Conservation (phyloP, 1,140 invertebrate species). For the Pomacea maculata region DNA sequence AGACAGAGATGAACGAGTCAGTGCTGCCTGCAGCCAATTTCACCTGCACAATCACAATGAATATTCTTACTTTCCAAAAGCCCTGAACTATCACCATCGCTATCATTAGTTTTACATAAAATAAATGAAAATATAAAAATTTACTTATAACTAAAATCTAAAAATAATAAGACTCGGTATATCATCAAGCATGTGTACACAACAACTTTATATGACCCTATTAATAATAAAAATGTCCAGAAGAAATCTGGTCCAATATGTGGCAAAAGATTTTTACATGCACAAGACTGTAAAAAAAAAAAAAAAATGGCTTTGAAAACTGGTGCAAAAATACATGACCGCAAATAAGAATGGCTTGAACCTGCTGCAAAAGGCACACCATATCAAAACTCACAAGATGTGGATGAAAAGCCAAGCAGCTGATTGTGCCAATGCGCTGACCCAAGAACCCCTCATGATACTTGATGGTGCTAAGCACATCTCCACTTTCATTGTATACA, state of each 20-base stretch:
- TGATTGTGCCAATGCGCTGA: slow-evolving; percentile 83
- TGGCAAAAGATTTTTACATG: too few species aligned
- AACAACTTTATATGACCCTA: too few species aligned
- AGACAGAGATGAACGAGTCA: slow-evolving; percentile 82
- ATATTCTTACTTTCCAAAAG: not conserved
- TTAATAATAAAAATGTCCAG: not conserved
- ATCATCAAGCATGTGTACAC: too few species aligned
- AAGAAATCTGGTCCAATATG: not conserved
- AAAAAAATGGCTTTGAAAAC: too few species aligned
- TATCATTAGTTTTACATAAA: not conserved
- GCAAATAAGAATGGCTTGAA: not conserved
- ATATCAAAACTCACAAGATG: slow-evolving; percentile 71
- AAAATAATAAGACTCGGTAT: too few species aligned
- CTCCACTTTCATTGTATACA: slow-evolving; percentile 79
- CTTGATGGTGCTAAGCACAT: slow-evolving; percentile 76
- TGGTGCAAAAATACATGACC: too few species aligned
- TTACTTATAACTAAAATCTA: not conserved
- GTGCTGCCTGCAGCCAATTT: slow-evolving; percentile 79
- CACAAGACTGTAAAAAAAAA: too few species aligned
- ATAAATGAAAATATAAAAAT: slow-evolving; percentile 1
- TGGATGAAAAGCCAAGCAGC: slow-evolving; percentile 87
- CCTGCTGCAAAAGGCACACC: not conserved
- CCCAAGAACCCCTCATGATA: slow-evolving; percentile 93
- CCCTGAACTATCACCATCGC: not conserved
- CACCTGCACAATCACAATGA: slow-evolving; percentile 47